Percentiles rank a stretch among this genome's conserved stretches.
phyloP scores from a whole-genome alignment of 2,113 vertebrate species.

The Bujurquina vittata region DNA sequence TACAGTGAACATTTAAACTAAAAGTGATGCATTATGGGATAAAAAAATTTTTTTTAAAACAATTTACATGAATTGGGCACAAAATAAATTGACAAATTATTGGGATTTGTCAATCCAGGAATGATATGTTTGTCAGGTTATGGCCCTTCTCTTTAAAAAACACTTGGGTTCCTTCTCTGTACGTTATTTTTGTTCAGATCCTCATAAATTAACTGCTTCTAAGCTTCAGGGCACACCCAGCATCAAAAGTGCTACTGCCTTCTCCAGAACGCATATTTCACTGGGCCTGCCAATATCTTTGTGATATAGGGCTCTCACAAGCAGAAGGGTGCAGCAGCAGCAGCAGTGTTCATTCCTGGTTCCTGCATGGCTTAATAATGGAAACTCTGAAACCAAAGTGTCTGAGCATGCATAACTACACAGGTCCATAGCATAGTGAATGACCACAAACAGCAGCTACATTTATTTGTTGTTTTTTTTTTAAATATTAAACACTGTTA shows the following conservation, averaged over 20 bases:
- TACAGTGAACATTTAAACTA: not conserved
- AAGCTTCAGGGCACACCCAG: conserved; percentile 14
- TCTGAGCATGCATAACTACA: not conserved
- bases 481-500: not conserved
- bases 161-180: not conserved
- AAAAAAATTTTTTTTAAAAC: not conserved
- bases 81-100: conserved; percentile 1
- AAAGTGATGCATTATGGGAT: not conserved
- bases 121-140: not conserved
- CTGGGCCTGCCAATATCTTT: conserved; percentile 29
- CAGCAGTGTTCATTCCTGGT: conserved; percentile 15
- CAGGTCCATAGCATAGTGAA: not conserved
- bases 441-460: not conserved
- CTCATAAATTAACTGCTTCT: not conserved
- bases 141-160: not conserved
- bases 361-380: conserved; percentile 43
- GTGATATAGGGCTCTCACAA: conserved; percentile 13
- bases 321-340: conserved; percentile 22
- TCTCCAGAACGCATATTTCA: conserved; percentile 31
- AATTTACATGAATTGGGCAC: not conserved
- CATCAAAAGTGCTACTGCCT: conserved; percentile 21
- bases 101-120: not conserved
- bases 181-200: not conserved
- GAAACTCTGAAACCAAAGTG: conserved; percentile 43
- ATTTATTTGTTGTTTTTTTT: not conserved